phyloP scores from a whole-genome alignment of 2,797 vertebrate genomes.

The Erithacus rubecula region DNA sequence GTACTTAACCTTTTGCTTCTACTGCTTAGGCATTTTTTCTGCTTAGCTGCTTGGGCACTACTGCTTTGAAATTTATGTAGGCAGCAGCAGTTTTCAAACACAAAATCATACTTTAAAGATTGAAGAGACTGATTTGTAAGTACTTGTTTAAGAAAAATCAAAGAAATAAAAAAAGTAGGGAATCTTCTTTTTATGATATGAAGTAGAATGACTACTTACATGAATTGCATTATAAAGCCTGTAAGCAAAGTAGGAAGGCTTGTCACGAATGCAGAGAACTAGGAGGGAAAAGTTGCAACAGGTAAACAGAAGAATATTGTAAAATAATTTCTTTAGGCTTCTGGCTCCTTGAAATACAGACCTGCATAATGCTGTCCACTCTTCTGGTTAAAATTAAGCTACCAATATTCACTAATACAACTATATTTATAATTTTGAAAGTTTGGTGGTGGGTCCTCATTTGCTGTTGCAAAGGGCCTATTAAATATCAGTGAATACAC shows the following conservation, averaged over 20 bases:
- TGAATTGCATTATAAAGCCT: conserved; percentile 77
- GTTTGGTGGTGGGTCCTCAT: background rate
- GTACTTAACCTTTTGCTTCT: background rate
- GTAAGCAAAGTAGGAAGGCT: conserved; percentile 78
- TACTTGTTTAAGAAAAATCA: background rate
- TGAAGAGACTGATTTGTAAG: background rate
- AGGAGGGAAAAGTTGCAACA: conserved; percentile 23
- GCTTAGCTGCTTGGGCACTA: background rate
- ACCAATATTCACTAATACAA: background rate
- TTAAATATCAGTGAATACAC: background rate
- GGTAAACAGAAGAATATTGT: background rate
- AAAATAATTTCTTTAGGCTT: background rate
- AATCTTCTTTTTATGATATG: background rate
- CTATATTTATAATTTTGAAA: background rate
- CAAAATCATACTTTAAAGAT: background rate
- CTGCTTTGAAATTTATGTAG: background rate
- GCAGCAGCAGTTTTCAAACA: background rate
- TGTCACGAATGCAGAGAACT: conserved; percentile 79
- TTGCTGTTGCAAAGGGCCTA: background rate
- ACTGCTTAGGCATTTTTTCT: background rate
- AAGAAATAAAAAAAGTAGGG: background rate
- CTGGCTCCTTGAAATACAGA: background rate
- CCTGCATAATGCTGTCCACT: background rate
- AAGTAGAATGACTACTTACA: conserved; percentile 68
- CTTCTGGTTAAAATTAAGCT: background rate